Base-by-base conservation (phyloP, 2,888 invertebrate genomes). In the Amphimallon solstitiale region DNA sequence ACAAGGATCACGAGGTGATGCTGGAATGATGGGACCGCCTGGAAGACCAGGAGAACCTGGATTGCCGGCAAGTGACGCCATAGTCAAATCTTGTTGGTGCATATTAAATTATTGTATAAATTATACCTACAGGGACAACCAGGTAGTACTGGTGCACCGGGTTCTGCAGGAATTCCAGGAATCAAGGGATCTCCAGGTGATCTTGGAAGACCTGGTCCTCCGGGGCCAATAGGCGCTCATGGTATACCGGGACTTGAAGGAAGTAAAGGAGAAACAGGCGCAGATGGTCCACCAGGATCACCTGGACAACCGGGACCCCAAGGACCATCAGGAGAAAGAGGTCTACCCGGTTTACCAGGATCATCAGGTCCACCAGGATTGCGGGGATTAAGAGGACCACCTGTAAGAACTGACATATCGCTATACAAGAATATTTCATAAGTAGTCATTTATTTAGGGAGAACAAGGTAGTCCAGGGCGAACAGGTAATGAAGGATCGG, bases 31-130 rank as follows among this genome's bases (percentile, higher is more conserved):
- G 81, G 93, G 93, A n/a, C 85, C 90, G 19, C 90, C 91, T 6
- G 94, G 94, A 65, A 82, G 92, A 71, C 90, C 91, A 1, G 94
- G 94, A 76, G 90, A 91, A 78, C 82, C 89, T 60, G 94, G 93
- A 70, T 85, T 86, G 67, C 84, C 88, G 66, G 93, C 92, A 84
- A 83, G 82, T 38, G n/a, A n/a, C n/a, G n/a, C n/a, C n/a, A n/a
- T 46, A 56, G 12, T 17, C 14, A 12, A 40, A 19, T 2, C 5
- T 43, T 45, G 45, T 37, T 45, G n/a, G 46, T 59, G 1, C 6
- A 51, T 65, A 29, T 65, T 46, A 21, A 12, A 7, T 7, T 29
- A 29, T 7, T 29, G 2, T 7, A 3, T 29, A 19, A 40, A 14
- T 7, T 9, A 2, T 12, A 21, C 7, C 15, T 65, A 23, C 66